phyloP scores from a whole-genome alignment of 2,888 invertebrate genomes.

The Minunthozetes semirufus region DNA sequence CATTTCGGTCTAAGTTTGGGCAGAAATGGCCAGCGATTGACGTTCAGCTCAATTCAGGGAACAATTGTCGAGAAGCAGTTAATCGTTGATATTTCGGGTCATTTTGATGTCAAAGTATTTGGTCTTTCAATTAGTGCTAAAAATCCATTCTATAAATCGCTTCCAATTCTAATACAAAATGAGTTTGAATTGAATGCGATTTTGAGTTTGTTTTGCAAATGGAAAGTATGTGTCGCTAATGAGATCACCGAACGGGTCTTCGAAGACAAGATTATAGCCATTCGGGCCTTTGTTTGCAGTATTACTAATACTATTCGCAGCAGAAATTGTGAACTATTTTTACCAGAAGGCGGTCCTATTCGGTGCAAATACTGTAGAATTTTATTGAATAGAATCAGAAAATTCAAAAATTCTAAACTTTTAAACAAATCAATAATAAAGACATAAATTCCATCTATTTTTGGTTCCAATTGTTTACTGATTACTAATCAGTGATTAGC shows the following conservation, averaged over 20 bases:
- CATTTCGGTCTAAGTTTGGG: not conserved
- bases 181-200: not conserved
- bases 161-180: not conserved
- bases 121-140: not conserved
- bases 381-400: slow-evolving; percentile 11
- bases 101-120: slow-evolving; percentile 13
- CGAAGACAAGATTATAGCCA: slow-evolving; percentile 13
- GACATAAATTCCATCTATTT: not conserved
- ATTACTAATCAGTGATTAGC: not conserved
- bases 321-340: not conserved
- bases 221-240: slow-evolving; percentile 14
- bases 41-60: not conserved
- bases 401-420: not conserved
- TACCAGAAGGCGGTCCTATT: slow-evolving; percentile 10
- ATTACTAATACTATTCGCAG: not conserved
- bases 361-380: not conserved
- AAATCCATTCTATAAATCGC: not conserved
- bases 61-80: not conserved
- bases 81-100: not conserved
- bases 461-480: not conserved
- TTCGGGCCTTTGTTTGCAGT: slow-evolving; percentile 4
- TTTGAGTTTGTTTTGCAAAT: not conserved
- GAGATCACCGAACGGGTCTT: not conserved
- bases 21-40: not conserved
- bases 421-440: not conserved